A percentile compares a stretch with the other conserved stretches of the same genome.
Evolutionary conservation across 2,113 vertebrate species (phyloP).

Genomic region (Ciconia boyciana): DNA sequence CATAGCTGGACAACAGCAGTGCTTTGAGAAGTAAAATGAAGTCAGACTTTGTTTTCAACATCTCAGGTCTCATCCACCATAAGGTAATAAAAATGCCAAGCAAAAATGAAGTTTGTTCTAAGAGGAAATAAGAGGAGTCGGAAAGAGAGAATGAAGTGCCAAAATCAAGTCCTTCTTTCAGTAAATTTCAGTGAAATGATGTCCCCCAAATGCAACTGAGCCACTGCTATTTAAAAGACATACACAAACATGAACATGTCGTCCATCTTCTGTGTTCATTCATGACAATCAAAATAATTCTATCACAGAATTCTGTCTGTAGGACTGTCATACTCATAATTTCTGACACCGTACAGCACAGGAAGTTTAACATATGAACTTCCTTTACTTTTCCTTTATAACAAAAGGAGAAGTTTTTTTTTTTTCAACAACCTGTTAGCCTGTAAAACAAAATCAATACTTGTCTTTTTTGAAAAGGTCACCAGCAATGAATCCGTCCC

Average conservation of each 20-base stretch:
- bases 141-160: background rate
- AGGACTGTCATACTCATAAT: background rate
- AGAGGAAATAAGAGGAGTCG: background rate
- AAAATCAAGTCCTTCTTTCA: background rate
- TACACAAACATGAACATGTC: accelerated
- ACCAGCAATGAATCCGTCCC: background rate
- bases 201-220: background rate
- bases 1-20: conserved; percentile 90
- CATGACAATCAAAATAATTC: background rate
- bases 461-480: background rate
- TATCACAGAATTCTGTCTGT: background rate
- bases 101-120: conserved; percentile 90
- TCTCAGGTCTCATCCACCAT: conserved; percentile 65
- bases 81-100: conserved; percentile 80
- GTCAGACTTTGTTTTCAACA: conserved; percentile 58
- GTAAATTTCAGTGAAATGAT: background rate
- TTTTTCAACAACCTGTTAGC: background rate
- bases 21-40: conserved; percentile 84
- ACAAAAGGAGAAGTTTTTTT: background rate
- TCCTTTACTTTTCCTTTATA: background rate
- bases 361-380: background rate
- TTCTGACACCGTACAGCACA: background rate
- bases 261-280: background rate
- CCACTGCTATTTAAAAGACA: background rate
- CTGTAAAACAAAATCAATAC: background rate